Conservation (phyloP, 1,140 invertebrate genomes). For the Colletes gigas region DNA sequence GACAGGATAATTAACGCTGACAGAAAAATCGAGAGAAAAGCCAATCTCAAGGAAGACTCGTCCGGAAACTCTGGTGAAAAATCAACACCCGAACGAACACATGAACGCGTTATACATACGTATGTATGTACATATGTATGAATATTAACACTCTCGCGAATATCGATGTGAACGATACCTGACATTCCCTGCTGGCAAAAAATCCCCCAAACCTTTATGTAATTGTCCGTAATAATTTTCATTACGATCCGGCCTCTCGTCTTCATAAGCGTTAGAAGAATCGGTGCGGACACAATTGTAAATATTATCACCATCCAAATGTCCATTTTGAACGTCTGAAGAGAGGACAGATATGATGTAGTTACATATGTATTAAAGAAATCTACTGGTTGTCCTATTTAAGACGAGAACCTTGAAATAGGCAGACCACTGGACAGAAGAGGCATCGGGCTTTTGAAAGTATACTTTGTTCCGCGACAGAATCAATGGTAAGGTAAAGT, state of each 20-base stretch:
- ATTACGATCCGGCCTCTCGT: constrained; percentile 20
- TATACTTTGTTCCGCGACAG: constrained; percentile 59
- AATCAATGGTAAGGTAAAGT: constrained; percentile 69
- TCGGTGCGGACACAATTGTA: constrained; percentile 48
- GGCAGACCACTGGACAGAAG: constrained; percentile 62
- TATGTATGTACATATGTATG: no score
- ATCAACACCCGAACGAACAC: no score
- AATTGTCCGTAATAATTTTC: constrained; percentile 9
- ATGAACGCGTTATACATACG: no score
- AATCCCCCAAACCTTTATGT: constrained; percentile 43
- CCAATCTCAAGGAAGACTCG: constrained; percentile 60
- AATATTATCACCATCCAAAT: constrained; percentile 61
- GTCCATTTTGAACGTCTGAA: constrained; percentile 51
- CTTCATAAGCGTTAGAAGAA: constrained; percentile 63
- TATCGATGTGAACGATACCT: constrained; percentile 41
- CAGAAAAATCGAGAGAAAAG: constrained; percentile 62
- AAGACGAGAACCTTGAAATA: constrained; percentile 63
- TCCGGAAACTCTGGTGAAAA: constrained; percentile 58
- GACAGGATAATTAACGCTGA: constrained; percentile 59
- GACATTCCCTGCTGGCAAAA: constrained; percentile 65
- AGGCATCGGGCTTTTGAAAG: constrained; percentile 46
- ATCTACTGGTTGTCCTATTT: no score
- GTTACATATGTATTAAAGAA: background rate
- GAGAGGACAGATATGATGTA: background rate
- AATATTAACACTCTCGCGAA: background rate